A percentile compares a stretch with the other conserved stretches of the same genome.
Conservation (phyloP, 2,888 invertebrate species). For the Rambutsinella grinnellia region DNA sequence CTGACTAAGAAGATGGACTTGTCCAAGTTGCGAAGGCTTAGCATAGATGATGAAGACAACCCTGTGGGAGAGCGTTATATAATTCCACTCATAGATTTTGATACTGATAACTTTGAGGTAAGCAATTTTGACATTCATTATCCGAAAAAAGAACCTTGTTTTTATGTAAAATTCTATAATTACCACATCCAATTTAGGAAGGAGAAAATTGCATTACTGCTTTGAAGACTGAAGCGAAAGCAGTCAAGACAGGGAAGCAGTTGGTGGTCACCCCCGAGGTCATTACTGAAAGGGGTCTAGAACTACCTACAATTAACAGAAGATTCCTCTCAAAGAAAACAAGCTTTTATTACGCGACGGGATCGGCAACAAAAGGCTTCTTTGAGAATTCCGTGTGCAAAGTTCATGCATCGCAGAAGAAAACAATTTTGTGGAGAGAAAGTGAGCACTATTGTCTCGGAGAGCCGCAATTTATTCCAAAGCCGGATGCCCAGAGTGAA, state of each 20-base stretch:
- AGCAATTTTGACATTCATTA: no score
- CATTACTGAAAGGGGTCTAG: conserved; percentile 67
- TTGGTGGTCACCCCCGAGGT: conserved; percentile 65
- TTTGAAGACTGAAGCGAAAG: conserved; percentile 68
- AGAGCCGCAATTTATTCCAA: conserved; percentile 71
- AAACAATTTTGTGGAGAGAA: conserved; percentile 57
- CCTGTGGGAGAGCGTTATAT: conserved; percentile 69
- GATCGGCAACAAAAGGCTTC: conserved; percentile 67
- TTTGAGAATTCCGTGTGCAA: conserved; percentile 67
- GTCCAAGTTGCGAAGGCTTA: conserved; percentile 66
- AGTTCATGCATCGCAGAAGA: conserved; percentile 55
- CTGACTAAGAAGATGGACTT: conserved; percentile 68
- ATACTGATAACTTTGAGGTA: no score
- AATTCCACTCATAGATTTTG: conserved; percentile 69
- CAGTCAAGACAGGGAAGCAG: conserved; percentile 67
- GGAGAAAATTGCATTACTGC: conserved; percentile 69
- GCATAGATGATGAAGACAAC: conserved; percentile 65
- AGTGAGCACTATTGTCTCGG: conserved; percentile 67
- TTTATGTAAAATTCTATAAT: no score
- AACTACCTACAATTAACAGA: conserved; percentile 71
- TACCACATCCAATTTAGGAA: no score
- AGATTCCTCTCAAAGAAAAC: conserved; percentile 69
- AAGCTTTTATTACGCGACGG: conserved; percentile 71
- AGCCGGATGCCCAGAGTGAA: conserved; percentile 69
- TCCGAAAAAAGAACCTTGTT: no score